A percentile compares a stretch with the other conserved stretches of the same genome.
Evolutionary conservation across 1,140 invertebrate species (phyloP).

Genomic region (Euwallacea similis): DNA sequence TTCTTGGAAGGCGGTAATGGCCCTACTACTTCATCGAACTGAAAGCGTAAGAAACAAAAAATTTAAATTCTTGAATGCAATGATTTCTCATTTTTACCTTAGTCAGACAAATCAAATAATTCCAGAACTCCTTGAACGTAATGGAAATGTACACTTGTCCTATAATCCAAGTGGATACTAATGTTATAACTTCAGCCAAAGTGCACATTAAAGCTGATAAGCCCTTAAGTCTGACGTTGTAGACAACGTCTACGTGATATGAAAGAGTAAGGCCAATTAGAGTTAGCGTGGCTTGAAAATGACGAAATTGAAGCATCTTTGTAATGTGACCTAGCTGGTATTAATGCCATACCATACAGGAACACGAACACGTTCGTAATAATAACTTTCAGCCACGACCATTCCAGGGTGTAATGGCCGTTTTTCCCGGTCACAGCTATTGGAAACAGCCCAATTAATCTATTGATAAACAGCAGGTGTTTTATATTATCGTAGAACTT

Average conservation of each 20-base stretch:
- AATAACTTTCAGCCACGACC: constrained; percentile 30
- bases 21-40: constrained; percentile 17
- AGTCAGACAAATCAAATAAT: constrained; percentile 13
- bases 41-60: background rate
- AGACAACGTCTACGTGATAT: constrained; percentile 24
- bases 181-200: constrained; percentile 17
- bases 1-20: constrained; percentile 6
- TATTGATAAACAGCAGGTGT: constrained; percentile 23
- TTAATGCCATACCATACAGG: constrained; percentile 5
- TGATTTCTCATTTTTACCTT: background rate
- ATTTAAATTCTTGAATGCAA: background rate
- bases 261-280: constrained; percentile 7
- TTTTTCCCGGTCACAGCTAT: constrained; percentile 10
- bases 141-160: constrained; percentile 19
- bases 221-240: constrained; percentile 18
- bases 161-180: constrained; percentile 20
- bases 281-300: constrained; percentile 16
- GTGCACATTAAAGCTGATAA: constrained; percentile 12
- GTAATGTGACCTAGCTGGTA: too few relatives aligned
- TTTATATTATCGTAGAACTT: constrained; percentile 23
- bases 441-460: constrained; percentile 23
- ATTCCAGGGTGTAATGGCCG: constrained; percentile 14
- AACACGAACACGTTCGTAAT: constrained; percentile 14
- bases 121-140: constrained; percentile 27
- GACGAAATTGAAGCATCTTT: background rate